Evolutionary conservation across 2,888 invertebrate species (phyloP), one percentile per base, ranked within the genome.

Genomic region (Nephrotoma guestfalica): DNA sequence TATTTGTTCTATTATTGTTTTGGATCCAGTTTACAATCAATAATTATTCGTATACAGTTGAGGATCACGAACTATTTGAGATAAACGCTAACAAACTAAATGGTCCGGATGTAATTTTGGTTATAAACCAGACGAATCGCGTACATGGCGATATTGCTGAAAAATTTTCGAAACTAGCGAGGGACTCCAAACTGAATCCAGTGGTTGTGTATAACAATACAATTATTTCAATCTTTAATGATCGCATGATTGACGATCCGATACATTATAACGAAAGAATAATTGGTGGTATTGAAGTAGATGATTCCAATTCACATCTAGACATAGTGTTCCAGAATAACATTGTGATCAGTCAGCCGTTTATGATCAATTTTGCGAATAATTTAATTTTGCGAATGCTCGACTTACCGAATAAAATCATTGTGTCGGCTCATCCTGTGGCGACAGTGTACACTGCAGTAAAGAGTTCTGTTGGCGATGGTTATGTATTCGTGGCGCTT

Each of bases 211-310:
- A n/a, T 84, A 84, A 41, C n/a, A 18, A n/a, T 6, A n/a, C 5
- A 9, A 15, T 84, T 41, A 84, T 15, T 84, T 13, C 42, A 13
- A 41, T 84, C n/a, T 42, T 84, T 41, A 42, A 84, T 1, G 42
- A 84, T 41, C 41, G 41, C 2, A 41, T 84, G 84, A 13, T 41
- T 4, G 88, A 89, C 6, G 89, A 91, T 87, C 88, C 90, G 86
- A 88, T 90, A 30, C 88, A 90, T 86, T 91, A 90, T 87, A 89
- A 91, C 84, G 90, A 91, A 87, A 88, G 90, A 83, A 89, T 89
- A 15, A 89, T 91, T 86, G 91, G 90, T 4, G 88, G 89, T 6
- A 88, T 91, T 71, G 88, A 89, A 83, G 87, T 91, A 51, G 86
- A 85, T 2, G 51, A 86, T 13, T 88, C 87, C 9, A 84, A 41